Evolutionary conservation across 2,888 invertebrate species (phyloP).

Genomic region (Geophilus truncorum): DNA sequence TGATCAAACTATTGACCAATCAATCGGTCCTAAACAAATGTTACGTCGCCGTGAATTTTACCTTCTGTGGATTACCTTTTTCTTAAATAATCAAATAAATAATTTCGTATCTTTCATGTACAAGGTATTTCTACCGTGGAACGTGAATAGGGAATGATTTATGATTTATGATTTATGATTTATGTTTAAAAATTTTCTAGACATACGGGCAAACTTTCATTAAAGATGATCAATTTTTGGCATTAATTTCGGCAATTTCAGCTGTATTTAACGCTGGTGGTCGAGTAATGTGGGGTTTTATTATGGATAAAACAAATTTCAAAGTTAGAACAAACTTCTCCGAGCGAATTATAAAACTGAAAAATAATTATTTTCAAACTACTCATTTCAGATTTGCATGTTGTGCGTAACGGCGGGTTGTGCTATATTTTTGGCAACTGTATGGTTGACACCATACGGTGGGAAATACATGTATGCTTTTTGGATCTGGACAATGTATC

Average conservation of each 20-base stretch:
- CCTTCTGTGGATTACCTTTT: slow-evolving; percentile 46
- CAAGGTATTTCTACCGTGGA: too few species aligned
- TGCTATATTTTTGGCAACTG: slow-evolving; percentile 40
- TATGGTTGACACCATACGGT: slow-evolving; percentile 41
- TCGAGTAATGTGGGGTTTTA: slow-evolving; percentile 51
- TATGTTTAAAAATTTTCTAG: not conserved
- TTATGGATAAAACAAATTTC: slow-evolving; percentile 44
- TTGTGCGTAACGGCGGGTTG: slow-evolving; percentile 38
- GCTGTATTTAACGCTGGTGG: slow-evolving; percentile 52
- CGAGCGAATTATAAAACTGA: not conserved
- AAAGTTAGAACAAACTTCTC: not conserved
- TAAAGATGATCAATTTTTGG: slow-evolving; percentile 52
- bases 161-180: too few species aligned
- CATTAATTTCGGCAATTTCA: slow-evolving; percentile 50
- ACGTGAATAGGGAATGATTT: too few species aligned
- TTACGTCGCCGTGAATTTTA: slow-evolving; percentile 44
- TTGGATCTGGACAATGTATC: slow-evolving; percentile 47
- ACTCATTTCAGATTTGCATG: slow-evolving; percentile 40
- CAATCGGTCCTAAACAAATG: slow-evolving; percentile 40
- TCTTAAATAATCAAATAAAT: slow-evolving; percentile 45
- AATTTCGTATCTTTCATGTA: slow-evolving; percentile 48
- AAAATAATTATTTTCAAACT: not conserved
- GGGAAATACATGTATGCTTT: slow-evolving; percentile 44
- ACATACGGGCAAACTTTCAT: slow-evolving; percentile 49
- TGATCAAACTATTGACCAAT: too few species aligned